Base-by-base conservation (phyloP, 2,888 invertebrate species). In the Lepidocyrtinus sp. region DNA sequence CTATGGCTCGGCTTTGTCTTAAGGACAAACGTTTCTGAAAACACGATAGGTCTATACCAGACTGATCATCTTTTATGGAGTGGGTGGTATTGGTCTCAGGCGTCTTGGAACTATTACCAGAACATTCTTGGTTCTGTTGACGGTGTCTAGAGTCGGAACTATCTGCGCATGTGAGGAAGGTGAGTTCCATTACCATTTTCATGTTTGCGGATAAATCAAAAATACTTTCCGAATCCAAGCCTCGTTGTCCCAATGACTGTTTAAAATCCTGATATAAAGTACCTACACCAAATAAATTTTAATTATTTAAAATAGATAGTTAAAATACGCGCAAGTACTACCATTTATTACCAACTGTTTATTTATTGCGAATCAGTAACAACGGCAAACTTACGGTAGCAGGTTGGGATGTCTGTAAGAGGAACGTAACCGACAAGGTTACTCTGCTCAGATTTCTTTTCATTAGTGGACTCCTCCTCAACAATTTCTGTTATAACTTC, bases 381-480 rank as follows among this genome's bases (percentile, higher is more conserved):
- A n/a, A 36, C 5, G 36, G 36, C 12, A 7, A 36, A n/a, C 69
- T 70, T 71, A 76, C 76, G 26, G 26, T 77, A 77, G 17, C 77
- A 77, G 19, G 77, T 77, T 9, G 77, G 77, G 2, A 77, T 59
- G 55, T 77, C 77, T n/a, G 45, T 25, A 1, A 77, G 67, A 2
- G 36, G 77, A 12, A 77, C 65, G 17, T 27, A 76, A 0, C 70
- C 75, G 12, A 27, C 26, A 36, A 5, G 5, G 36, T 12, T 36
- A 36, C 36, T 36, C 12, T 36, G 36, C n/a, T 5, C 46, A 1
- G 17, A n/a, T 19, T 21, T n/a, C n/a, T n/a, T n/a, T n/a, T n/a
- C n/a, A n/a, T n/a, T n/a, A n/a, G n/a, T n/a, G n/a, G n/a, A n/a
- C n/a, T n/a, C 50, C 26, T 63, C 24, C 26, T 68, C 67, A 12